Evolutionary conservation across 2,888 invertebrate genomes (phyloP), one percentile per base, ranked within the genome.

Genomic region (Smittia aterrima): DNA sequence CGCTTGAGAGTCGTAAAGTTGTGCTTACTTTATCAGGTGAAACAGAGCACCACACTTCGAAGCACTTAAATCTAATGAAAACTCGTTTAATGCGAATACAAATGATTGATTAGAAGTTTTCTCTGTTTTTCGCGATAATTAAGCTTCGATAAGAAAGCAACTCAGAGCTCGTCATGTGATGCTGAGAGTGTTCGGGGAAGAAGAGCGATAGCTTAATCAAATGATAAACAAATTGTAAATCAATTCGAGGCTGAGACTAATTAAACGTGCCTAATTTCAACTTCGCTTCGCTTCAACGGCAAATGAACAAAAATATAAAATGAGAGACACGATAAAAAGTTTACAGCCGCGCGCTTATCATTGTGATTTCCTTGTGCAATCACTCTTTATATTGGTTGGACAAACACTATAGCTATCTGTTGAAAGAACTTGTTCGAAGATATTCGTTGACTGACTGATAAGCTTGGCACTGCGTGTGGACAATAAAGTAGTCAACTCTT

Each of bases 191-290:
- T 6, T 18, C 18, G 18, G 18, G 3, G 18, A 18, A 3, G 58
- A 58, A 18, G 18, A 58, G 22, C 58, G 58, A 58, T 9, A 20
- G 4, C 58, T 58, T 58, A 58, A 58, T 58, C 58, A 58, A 58
- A 58, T 47, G 58, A 20, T 22, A 58, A 58, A 58, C 58, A 58
- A 47, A 58, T 58, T 58, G 58, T 58, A 58, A 58, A 58, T 58
- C 16, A 58, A 58, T 58, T 58, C 20, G 16, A 22, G 11, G n/a
- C 58, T 9, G 9, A 58, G 18, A 18, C 58, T 58, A 16, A 47
- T 47, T 47, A 47, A 47, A 47, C 47, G 58, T 22, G 18, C 58
- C 58, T 58, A 58, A 58, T 58, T 58, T 58, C 58, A 20, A 3
- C 32, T 32, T 32, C 32, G 22, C 22, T 1, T 47, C 47, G 22